Base-by-base conservation (phyloP, 1,140 invertebrate species). In the Agraylea sexmaculata region DNA sequence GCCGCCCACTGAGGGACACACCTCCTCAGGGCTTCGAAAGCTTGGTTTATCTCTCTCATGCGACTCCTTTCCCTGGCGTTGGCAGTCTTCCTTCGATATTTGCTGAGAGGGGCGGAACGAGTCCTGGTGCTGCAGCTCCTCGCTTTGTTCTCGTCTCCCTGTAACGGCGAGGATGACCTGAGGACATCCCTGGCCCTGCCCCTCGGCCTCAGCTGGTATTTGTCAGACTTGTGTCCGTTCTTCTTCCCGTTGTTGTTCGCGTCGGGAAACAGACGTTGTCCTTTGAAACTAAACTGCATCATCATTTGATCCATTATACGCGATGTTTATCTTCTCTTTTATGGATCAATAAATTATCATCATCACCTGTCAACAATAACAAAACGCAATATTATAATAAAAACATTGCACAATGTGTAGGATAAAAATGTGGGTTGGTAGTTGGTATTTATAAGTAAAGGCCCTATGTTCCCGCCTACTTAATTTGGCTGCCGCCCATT, bases 41-140 rank as follows among this genome's bases (percentile, higher is more conserved):
- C 87, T 31, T 74, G 69, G 62, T 91, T 91, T 45, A 92, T 90
- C 57, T 91, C 86, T 35, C 79, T 67, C 87, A 92, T 91, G 32
- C 88, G 65, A 37, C 73, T 77, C 19, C 88, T 58, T 60, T 92
- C 88, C 3, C 88, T 60, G 0, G 86, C 85, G 66, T 92, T 92
- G 1, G 88, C 88, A 2, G 86, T 88, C 64, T 86, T 86, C 44
- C 88, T 69, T 15, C 87, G 64, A 61, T 92, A 92, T 60, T 90
- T 92, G 66, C 83, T 87, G 41, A 91, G 68, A 1, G 87, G 87
- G 29, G 86, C 76, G 4, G 86, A 75, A 58, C 79, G 78, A 33
- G 72, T 68, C 56, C 83, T 84, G n/a, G 74, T 37, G 34, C 12
- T 41, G 25, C 11, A 29, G 23, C 11, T 41, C 39, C 11, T 41